Conservation (phyloP, 53 echinoderm and acorn worm species). For the Temnopleurus reevesii region DNA sequence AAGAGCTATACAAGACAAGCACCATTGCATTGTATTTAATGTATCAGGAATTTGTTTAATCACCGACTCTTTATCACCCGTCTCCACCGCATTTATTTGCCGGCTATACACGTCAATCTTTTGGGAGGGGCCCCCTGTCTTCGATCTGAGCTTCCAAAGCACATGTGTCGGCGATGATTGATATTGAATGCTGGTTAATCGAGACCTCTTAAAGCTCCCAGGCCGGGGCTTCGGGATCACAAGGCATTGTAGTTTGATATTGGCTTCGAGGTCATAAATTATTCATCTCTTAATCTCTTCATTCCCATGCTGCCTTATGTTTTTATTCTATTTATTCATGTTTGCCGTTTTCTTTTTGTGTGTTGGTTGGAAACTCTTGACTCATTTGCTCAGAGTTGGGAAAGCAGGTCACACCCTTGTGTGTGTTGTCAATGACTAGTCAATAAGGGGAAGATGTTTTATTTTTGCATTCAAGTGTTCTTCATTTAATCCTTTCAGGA, state of each 20-base stretch:
- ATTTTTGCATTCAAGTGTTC: too few species aligned
- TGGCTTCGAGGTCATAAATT: conserved; percentile 24
- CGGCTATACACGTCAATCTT: neutral
- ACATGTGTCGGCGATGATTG: neutral
- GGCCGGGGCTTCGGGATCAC: neutral
- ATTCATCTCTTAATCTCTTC: conserved; percentile 23
- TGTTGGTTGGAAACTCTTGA: neutral
- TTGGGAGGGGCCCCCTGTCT: neutral
- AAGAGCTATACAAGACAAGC: too few species aligned
- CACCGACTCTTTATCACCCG: too few species aligned
- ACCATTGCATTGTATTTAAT: too few species aligned
- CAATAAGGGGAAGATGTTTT: too few species aligned
- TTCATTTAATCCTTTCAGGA: too few species aligned
- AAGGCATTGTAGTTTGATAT: neutral
- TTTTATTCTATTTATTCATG: neutral
- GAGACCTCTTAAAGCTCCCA: neutral
- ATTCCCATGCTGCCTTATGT: neutral
- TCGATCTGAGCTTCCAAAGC: neutral
- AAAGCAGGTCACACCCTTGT: neutral
- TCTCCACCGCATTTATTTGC: too few species aligned
- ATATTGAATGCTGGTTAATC: neutral
- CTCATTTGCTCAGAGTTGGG: neutral
- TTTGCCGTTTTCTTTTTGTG: neutral
- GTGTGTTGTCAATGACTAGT: too few species aligned
- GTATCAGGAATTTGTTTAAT: too few species aligned